phyloP scores from a whole-genome alignment of 2,888 invertebrate species.

The Petrolisthes cinctipes region DNA sequence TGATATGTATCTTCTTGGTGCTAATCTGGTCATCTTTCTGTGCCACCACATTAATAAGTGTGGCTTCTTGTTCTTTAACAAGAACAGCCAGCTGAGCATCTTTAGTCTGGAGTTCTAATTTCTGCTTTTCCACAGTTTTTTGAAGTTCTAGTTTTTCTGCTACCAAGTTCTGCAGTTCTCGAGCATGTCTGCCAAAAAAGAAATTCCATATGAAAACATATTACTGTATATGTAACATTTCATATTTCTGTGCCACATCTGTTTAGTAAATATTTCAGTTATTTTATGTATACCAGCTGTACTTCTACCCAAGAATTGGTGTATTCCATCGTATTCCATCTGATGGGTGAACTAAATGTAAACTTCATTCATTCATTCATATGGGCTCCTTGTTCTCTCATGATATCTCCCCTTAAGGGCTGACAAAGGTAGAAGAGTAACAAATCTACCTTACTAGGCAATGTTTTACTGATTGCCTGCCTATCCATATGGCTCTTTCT shows the following conservation, averaged over 20 bases:
- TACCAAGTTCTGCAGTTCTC: slow-evolving; percentile 45
- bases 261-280: neutral
- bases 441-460: too few relatives aligned
- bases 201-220: slow-evolving; percentile 3
- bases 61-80: slow-evolving; percentile 40
- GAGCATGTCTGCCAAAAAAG: slow-evolving; percentile 43
- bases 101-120: slow-evolving; percentile 51
- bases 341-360: too few relatives aligned
- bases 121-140: slow-evolving; percentile 50
- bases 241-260: neutral
- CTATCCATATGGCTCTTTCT: too few relatives aligned
- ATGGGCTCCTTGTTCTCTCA: too few relatives aligned
- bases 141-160: slow-evolving; percentile 57
- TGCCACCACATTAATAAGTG: slow-evolving; percentile 37
- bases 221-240: neutral
- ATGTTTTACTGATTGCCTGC: too few relatives aligned
- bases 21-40: slow-evolving; percentile 56
- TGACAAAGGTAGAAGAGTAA: too few relatives aligned
- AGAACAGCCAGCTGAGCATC: slow-evolving; percentile 56
- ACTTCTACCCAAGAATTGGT: too few relatives aligned
- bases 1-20: slow-evolving; percentile 49
- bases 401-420: too few relatives aligned
- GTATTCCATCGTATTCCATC: too few relatives aligned
- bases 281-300: neutral
- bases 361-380: too few relatives aligned